Percentiles rank a stretch among this genome's conserved stretches.
phyloP scores from a whole-genome alignment of 2,113 vertebrate genomes.

The Hypanus sabinus region DNA sequence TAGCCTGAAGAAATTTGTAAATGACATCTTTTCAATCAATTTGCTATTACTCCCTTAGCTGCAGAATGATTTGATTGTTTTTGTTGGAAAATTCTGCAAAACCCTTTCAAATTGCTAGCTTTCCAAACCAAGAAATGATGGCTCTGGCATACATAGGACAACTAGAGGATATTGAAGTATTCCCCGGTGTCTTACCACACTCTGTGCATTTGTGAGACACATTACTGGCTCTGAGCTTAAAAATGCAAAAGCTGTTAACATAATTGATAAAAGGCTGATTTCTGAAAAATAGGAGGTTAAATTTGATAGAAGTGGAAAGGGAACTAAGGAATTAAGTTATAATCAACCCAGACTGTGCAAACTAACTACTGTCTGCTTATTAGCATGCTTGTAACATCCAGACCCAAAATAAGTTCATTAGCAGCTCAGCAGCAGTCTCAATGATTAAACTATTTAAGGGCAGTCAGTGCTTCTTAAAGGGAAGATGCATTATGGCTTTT shows the following conservation, averaged over 20 bases:
- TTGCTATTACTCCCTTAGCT: slow-evolving; percentile 20
- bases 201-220: not conserved
- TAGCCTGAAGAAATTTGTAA: slow-evolving; percentile 3
- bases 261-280: not conserved
- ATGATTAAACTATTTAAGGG: too few relatives aligned
- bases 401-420: too few relatives aligned
- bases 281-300: not conserved
- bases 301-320: too few relatives aligned
- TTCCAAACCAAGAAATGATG: not conserved
- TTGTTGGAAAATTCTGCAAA: not conserved
- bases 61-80: not conserved
- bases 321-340: too few relatives aligned
- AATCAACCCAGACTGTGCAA: too few relatives aligned
- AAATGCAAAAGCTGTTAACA: not conserved
- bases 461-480: too few relatives aligned
- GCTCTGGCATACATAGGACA: not conserved
- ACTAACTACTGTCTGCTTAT: too few relatives aligned
- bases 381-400: too few relatives aligned
- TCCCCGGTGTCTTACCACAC: not conserved
- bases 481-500: too few relatives aligned
- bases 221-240: not conserved
- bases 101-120: not conserved
- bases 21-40: slow-evolving; percentile 17
- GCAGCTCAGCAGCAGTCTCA: too few relatives aligned
- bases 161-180: slow-evolving; percentile 1